Percentiles rank a stretch among this genome's conserved stretches.
Conservation (phyloP, 1,140 invertebrate genomes). For the Zaprionus tsacasi region DNA sequence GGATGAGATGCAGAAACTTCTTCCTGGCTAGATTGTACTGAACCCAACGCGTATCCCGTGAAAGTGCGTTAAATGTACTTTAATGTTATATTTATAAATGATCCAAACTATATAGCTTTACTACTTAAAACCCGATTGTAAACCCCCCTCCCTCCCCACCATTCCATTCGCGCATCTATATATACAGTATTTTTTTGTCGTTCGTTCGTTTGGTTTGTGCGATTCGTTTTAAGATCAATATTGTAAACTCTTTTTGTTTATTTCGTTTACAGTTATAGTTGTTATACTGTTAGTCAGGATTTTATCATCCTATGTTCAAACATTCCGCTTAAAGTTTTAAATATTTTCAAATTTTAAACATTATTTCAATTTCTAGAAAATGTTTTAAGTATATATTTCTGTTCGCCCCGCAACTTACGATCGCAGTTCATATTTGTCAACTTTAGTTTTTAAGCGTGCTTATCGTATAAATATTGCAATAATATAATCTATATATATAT, state of each 20-base stretch:
- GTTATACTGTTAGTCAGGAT: neutral
- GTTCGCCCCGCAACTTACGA: neutral
- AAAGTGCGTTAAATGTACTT: constrained; percentile 9
- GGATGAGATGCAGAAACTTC: neutral
- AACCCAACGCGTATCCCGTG: constrained; percentile 10
- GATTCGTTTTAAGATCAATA: neutral
- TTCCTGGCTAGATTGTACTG: constrained; percentile 10
- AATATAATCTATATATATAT: neutral
- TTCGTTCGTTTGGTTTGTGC: neutral
- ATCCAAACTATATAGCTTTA: constrained; percentile 36
- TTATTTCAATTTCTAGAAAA: neutral
- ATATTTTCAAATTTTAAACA: constrained; percentile 3
- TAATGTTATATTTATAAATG: constrained; percentile 38
- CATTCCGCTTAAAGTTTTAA: neutral
- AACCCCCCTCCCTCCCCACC: neutral
- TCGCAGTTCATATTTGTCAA: neutral
- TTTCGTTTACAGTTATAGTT: neutral
- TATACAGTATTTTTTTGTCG: constrained; percentile 3
- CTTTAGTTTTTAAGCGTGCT: neutral
- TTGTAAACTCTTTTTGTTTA: neutral
- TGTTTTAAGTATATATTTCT: neutral
- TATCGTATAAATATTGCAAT: neutral
- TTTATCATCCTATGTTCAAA: neutral
- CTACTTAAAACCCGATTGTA: neutral
- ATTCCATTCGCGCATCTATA: neutral